phyloP scores from a whole-genome alignment of 2,888 invertebrate species.

The Hemithea aestivaria region DNA sequence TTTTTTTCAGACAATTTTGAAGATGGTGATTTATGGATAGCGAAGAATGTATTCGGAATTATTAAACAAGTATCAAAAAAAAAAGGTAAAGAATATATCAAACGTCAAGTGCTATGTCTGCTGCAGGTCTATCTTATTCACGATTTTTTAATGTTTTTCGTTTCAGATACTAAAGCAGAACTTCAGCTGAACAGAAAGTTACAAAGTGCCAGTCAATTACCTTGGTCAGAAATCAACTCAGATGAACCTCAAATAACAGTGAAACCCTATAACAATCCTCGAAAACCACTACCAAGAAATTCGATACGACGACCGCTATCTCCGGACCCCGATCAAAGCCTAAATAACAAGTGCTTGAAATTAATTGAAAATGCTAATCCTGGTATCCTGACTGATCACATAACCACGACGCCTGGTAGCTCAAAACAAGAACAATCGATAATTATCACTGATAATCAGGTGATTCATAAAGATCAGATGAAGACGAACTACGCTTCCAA shows the following conservation, averaged over 20 bases:
- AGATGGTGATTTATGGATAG: not conserved
- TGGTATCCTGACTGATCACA: not conserved
- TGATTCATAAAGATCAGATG: too few species aligned
- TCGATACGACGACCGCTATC: not conserved
- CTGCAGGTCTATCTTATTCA: not conserved
- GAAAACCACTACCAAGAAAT: not conserved
- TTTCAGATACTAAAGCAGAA: not conserved
- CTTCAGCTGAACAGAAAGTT: not conserved
- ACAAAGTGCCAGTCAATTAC: not conserved
- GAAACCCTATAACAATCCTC: not conserved
- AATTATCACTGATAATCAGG: too few species aligned
- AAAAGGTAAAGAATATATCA: not conserved
- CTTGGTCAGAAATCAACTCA: not conserved
- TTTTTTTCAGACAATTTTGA: not conserved
- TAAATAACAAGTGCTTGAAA: slow-evolving; percentile 1
- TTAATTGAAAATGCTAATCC: not conserved
- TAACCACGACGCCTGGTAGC: not conserved
- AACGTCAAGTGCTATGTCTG: not conserved
- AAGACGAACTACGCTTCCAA: not conserved
- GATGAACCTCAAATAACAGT: not conserved
- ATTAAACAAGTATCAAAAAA: not conserved
- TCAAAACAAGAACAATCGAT: slow-evolving; percentile 1
- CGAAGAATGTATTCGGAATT: not conserved
- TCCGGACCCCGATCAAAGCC: not conserved
- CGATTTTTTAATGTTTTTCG: not conserved